Evolutionary conservation across 2,113 vertebrate species (phyloP), one percentile per base, ranked within the genome.

Genomic region (Zootoca vivipara): DNA sequence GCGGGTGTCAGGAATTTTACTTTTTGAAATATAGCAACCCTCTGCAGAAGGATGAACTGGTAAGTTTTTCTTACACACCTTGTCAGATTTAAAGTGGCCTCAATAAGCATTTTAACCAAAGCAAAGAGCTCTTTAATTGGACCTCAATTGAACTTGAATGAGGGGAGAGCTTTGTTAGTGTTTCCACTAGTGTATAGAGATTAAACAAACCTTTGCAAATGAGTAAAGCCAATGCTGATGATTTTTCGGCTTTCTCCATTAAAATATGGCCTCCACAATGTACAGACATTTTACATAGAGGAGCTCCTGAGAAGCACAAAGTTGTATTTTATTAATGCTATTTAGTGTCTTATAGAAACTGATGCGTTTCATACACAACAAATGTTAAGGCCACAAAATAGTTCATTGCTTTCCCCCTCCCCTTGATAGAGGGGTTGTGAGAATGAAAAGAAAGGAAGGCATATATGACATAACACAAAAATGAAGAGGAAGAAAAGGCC

Each of bases 381-480:
- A 84, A 74, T 75, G 83, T 74, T 85, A 73, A n/a, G 58, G 46
- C n/a, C 10, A 74, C 42, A 83, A 85, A 74, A 38, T 73, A 35
- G 46, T 74, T 75, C 33, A 74, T 16, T 35, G 83, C 20, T 75
- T 24, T 38, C 58, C 35, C 12, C 70, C 24, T 26, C 18, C 46
- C 46, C 70, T 72, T n/a, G 42, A 24, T 30, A 52, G 42, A 16
- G 33, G 33, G 10, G 9, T 85, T 35, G 38, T 56, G n/a, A 74
- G 15, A 74, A 24, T 35, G 69, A 35, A 13, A 69, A 56, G 67
- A 72, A 58, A 52, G 82, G 46, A 58, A 74, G 42, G 58, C 22
- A 85, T 85, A 58, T 4, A 58, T 3, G 20, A 52, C 22, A 82
- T 38, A 35, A 64, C 20, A 58, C 20, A 56, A 58, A 69, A 33